A percentile compares a stretch with the other conserved stretches of the same genome.
Conservation (phyloP, 2,113 vertebrate genomes). For the Rhegmatorhina hoffmannsi region DNA sequence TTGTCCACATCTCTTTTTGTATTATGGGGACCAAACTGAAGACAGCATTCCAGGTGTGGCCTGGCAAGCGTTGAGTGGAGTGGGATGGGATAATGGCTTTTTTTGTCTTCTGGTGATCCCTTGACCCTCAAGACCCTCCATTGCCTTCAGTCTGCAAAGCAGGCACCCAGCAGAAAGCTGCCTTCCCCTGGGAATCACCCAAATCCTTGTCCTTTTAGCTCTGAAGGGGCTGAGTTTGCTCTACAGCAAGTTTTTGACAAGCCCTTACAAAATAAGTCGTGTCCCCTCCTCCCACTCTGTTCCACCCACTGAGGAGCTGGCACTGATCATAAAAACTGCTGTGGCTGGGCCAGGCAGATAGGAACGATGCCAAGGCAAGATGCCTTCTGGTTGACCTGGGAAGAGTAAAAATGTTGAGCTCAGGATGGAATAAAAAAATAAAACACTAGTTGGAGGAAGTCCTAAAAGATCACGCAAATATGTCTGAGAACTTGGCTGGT, state of each 20-base stretch:
- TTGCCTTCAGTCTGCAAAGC: background rate
- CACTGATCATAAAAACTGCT: background rate
- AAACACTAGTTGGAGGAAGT: background rate
- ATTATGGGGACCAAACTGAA: background rate
- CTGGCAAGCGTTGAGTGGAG: background rate
- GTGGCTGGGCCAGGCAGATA: background rate
- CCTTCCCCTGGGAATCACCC: background rate
- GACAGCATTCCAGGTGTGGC: background rate
- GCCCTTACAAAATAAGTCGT: accelerated
- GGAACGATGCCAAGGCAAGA: background rate
- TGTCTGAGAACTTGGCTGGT: background rate
- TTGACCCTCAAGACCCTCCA: background rate
- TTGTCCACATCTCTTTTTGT: background rate
- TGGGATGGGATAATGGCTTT: background rate
- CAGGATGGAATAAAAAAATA: background rate
- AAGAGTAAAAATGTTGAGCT: background rate
- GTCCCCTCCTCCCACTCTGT: background rate
- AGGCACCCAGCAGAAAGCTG: accelerated
- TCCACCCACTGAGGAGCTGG: background rate
- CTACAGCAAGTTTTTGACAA: background rate
- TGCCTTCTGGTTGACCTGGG: background rate
- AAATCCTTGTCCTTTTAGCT: background rate
- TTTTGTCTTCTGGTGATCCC: background rate
- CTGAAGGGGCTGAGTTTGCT: background rate
- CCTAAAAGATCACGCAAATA: background rate